Percentiles rank a stretch among this genome's conserved stretches.
Evolutionary conservation across 2,113 vertebrate species (phyloP).

Genomic region (Bettongia penicillata): DNA sequence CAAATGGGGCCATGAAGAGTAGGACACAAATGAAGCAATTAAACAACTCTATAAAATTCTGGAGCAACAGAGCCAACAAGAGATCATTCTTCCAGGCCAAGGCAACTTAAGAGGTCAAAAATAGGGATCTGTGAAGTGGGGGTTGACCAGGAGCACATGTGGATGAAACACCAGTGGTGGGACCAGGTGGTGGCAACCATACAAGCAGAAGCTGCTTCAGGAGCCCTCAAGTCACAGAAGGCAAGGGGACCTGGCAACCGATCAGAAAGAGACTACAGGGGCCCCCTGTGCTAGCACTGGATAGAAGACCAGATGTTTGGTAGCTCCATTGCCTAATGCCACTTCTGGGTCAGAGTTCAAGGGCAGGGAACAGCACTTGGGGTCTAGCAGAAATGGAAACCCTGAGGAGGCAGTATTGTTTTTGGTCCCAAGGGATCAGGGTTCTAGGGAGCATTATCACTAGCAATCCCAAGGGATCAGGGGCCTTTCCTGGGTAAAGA

Average conservation of each 20-base stretch:
- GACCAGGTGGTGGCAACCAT: no score
- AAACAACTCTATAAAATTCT: neutral
- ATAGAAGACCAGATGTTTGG: no score
- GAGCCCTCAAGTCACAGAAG: no score
- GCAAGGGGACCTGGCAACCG: no score
- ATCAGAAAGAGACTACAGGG: no score
- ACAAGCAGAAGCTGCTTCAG: no score
- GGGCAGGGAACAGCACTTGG: neutral
- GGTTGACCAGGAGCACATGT: neutral
- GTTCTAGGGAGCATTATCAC: neutral
- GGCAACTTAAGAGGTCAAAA: neutral
- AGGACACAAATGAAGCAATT: neutral
- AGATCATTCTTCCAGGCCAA: neutral
- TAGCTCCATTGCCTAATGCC: neutral
- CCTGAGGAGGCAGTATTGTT: neutral
- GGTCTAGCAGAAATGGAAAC: neutral
- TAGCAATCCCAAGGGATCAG: neutral
- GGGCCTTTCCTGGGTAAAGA: neutral
- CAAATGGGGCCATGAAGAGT: neutral
- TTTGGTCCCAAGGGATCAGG: neutral
- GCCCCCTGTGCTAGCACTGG: no score
- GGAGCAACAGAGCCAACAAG: neutral
- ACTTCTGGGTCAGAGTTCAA: neutral
- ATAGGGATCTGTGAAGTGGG: neutral
- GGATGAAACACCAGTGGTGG: neutral